Evolutionary conservation across 1,140 invertebrate species (phyloP).

Genomic region (Tetramorium parvispinum): DNA sequence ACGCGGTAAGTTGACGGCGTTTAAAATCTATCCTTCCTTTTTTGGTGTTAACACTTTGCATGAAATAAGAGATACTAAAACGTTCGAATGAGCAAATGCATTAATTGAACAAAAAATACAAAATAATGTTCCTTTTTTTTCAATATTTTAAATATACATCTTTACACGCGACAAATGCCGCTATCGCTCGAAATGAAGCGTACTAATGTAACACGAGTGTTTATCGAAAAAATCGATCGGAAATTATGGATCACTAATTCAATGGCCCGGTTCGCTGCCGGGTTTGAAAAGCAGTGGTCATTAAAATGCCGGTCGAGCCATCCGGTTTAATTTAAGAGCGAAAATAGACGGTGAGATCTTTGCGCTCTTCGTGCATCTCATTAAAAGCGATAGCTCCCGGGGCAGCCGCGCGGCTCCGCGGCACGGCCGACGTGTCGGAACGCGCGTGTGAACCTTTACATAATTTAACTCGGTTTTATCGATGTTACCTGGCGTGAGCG

Average conservation of each 20-base stretch:
- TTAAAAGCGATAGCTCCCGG: slow-evolving; percentile 53
- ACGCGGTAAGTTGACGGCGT: not conserved
- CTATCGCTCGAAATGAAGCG: not conserved
- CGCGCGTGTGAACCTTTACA: slow-evolving; percentile 60
- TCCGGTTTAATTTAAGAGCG: slow-evolving; percentile 53
- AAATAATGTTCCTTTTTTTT: not conserved
- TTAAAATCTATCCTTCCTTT: not conserved
- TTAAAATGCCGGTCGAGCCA: slow-evolving; percentile 25
- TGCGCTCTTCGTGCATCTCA: slow-evolving; percentile 42
- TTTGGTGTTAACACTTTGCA: not conserved
- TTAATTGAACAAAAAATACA: not conserved
- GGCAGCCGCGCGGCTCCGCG: not conserved
- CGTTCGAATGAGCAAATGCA: no score
- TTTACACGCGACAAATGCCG: not conserved
- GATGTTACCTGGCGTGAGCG: slow-evolving; percentile 49
- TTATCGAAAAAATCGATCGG: slow-evolving; percentile 1
- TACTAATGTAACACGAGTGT: not conserved
- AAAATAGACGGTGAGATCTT: slow-evolving; percentile 50
- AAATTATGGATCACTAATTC: not conserved
- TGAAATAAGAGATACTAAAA: not conserved
- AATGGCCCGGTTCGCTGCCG: not conserved
- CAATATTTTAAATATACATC: not conserved
- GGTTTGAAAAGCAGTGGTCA: not conserved
- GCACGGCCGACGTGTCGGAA: slow-evolving; percentile 39
- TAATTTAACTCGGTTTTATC: slow-evolving; percentile 60